Conservation (phyloP, 2,888 invertebrate species). For the Orthosia cruda region DNA sequence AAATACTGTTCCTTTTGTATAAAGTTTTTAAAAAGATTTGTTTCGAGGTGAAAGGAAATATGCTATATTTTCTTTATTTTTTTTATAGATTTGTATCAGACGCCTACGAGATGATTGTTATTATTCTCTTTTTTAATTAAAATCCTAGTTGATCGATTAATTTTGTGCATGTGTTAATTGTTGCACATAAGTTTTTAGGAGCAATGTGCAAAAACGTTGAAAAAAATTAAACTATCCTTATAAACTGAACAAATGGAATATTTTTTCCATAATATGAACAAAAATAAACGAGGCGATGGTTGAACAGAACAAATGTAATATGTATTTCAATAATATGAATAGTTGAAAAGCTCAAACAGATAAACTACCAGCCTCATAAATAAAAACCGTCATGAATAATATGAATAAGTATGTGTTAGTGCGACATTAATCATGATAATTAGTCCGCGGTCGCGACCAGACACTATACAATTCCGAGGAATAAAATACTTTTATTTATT, state of each 20-base stretch:
- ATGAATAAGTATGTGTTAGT: constrained; percentile 51
- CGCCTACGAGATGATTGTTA: too few relatives aligned
- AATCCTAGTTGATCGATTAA: background rate
- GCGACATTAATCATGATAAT: constrained; percentile 57
- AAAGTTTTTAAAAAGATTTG: too few relatives aligned
- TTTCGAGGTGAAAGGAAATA: too few relatives aligned
- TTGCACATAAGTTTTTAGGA: too few relatives aligned
- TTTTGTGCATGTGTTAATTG: background rate
- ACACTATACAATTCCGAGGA: constrained; percentile 38
- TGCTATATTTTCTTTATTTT: background rate
- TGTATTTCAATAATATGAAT: background rate
- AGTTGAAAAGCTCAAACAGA: background rate
- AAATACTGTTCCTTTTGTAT: background rate
- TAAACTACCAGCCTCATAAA: constrained; percentile 14
- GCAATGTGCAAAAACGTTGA: too few relatives aligned
- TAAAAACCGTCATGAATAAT: constrained; percentile 54
- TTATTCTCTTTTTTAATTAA: background rate
- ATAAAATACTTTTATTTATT: constrained; percentile 49
- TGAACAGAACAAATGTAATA: background rate
- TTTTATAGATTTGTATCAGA: background rate
- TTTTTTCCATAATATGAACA: too few relatives aligned
- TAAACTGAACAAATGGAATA: too few relatives aligned
- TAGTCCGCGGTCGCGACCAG: constrained; percentile 57
- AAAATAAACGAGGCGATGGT: too few relatives aligned
- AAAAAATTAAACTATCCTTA: background rate